Evolutionary conservation across 1,140 invertebrate genomes (phyloP).

Genomic region (Radopholus similis): DNA sequence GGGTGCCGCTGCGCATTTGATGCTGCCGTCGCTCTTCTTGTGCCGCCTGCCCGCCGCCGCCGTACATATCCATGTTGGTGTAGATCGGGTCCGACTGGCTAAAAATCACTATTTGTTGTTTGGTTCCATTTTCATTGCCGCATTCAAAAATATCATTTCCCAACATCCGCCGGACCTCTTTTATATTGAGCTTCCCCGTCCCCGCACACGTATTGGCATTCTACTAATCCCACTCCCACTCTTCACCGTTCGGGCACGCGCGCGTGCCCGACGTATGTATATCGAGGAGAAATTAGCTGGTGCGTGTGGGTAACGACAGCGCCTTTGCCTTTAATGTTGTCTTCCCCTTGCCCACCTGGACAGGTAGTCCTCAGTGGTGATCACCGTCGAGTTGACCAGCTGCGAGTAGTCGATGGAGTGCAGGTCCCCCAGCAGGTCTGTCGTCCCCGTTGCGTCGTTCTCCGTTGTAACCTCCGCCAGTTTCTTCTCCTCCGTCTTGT

Average conservation of each 20-base stretch:
- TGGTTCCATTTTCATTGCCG: neutral
- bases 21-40: neutral
- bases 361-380: constrained; percentile 37
- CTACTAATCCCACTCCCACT: constrained; percentile 2
- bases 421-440: constrained; percentile 21
- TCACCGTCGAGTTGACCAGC: constrained; percentile 23
- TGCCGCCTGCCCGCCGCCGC: neutral
- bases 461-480: neutral
- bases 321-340: neutral
- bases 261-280: too few species aligned
- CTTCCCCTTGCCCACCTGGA: neutral
- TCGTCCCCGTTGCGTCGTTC: constrained; percentile 1
- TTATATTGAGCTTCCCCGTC: too few species aligned
- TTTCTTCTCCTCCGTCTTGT: constrained; percentile 4
- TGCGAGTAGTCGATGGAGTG: constrained; percentile 35
- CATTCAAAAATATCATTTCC: neutral
- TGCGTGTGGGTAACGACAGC: neutral
- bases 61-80: constrained; percentile 20
- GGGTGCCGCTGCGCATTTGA: neutral
- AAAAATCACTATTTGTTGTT: neutral
- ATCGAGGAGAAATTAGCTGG: neutral
- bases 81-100: constrained; percentile 20
- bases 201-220: neutral
- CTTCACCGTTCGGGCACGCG: too few species aligned
- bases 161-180: too few species aligned